These are phyloP conservation scores for Nansenia antarctica DNA, from an alignment of 2,113 vertebrate species.

Conservation along the genomic window DNA sequence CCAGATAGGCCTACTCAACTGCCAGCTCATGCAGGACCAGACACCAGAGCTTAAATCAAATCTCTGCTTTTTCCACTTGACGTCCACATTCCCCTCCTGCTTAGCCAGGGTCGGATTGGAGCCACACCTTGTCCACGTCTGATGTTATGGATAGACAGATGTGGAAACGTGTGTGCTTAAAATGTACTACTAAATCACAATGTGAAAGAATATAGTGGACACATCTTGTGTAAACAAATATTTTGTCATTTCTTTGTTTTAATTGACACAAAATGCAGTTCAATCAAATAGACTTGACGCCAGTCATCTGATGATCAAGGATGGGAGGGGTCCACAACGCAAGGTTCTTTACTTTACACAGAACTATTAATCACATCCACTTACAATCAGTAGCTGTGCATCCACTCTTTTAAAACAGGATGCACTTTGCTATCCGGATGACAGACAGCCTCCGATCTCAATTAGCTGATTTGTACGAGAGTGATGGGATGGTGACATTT, in stretches of 20 bases:
- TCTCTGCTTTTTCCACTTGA: background rate
- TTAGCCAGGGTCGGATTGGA: no score
- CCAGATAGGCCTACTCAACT: background rate
- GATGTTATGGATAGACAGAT: no score
- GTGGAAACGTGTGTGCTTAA: no score
- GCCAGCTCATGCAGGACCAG: background rate
- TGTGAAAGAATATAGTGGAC: no score
- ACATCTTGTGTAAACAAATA: no score
- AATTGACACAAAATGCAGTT: background rate
- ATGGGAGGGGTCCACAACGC: background rate
- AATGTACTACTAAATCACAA: no score
- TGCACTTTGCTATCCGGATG: background rate
- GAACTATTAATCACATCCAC: background rate
- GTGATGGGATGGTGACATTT: background rate
- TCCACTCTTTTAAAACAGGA: background rate
- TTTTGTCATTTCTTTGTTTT: no score
- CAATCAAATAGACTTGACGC: background rate
- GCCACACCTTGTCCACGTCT: no score
- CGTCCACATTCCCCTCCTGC: background rate
- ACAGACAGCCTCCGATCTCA: background rate
- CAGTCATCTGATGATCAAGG: no score
- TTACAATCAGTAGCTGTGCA: background rate
- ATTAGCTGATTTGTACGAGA: background rate
- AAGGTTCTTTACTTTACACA: background rate
- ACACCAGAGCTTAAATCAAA: background rate